Conservation (phyloP, 35 echinoderm and acorn worm genomes). For the Stichopus chloronotus region DNA sequence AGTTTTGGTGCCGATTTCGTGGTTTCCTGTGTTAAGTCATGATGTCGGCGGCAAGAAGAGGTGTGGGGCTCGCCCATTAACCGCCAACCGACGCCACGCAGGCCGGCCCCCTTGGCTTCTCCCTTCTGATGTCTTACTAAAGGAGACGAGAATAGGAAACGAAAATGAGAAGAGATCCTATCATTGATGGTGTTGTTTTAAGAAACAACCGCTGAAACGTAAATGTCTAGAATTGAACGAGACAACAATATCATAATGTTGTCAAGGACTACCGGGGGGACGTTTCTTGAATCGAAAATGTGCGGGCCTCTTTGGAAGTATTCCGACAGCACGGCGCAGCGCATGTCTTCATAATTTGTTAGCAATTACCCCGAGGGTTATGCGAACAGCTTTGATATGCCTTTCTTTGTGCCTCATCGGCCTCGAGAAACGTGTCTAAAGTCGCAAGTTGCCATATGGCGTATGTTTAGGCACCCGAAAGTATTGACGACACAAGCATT, state of each 20-base stretch:
- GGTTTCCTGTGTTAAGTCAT: constrained; percentile 47
- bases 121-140: not conserved
- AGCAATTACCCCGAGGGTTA: constrained; percentile 64
- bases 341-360: constrained; percentile 66
- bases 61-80: constrained; percentile 36
- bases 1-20: constrained; percentile 24
- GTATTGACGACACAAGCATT: constrained; percentile 5
- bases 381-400: constrained; percentile 54
- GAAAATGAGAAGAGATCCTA: constrained; percentile 13
- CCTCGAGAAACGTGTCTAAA: constrained; percentile 56
- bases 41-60: constrained; percentile 6
- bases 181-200: constrained; percentile 57
- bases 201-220: constrained; percentile 34
- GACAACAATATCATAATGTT: constrained; percentile 34
- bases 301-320: constrained; percentile 13
- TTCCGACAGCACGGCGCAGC: constrained; percentile 21
- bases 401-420: constrained; percentile 54
- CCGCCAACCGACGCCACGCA: constrained; percentile 16
- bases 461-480: constrained; percentile 69
- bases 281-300: not conserved
- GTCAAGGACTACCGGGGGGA: constrained; percentile 17
- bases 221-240: constrained; percentile 56
- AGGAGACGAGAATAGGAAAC: not conserved
- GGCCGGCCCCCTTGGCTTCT: constrained; percentile 24
- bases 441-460: constrained; percentile 65